phyloP scores from a whole-genome alignment of 23 tunicate species.

The Trididemnum nubilum region DNA sequence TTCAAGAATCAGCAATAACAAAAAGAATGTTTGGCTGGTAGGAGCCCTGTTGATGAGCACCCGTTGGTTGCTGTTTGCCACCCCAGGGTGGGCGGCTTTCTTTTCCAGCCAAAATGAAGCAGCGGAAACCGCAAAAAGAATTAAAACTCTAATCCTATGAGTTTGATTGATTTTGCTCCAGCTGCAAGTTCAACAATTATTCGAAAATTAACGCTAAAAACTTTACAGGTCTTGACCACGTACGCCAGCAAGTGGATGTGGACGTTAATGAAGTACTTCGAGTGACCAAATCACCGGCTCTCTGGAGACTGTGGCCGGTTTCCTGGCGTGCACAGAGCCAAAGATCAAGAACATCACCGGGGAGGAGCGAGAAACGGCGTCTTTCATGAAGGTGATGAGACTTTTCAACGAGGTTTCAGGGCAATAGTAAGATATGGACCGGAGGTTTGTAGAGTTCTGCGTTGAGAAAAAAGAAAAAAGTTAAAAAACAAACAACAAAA shows the following conservation, averaged over 20 bases:
- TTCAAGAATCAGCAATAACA: no score
- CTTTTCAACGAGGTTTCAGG: constrained; percentile 85
- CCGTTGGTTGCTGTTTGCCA: no score
- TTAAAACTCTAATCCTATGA: no score
- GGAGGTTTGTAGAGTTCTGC: constrained; percentile 35
- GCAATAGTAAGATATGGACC: constrained; percentile 91
- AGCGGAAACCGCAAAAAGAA: no score
- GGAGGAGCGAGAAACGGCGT: constrained; percentile 81
- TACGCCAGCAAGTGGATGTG: constrained; percentile 98
- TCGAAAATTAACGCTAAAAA: no score
- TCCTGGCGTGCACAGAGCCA: constrained; percentile 83
- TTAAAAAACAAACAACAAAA: no score
- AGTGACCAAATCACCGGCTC: constrained; percentile 82
- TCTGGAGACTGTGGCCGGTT: constrained; percentile 78
- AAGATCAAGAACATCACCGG: constrained; percentile 93
- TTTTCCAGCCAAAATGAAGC: no score
- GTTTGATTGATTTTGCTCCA: no score
- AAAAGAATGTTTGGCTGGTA: no score
- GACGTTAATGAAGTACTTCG: constrained; percentile 76
- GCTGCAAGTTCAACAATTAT: no score
- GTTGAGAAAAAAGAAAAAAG: background rate
- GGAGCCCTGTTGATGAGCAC: no score
- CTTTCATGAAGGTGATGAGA: constrained; percentile 97
- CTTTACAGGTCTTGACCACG: constrained; percentile 72
- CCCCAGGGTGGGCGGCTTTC: no score